These are phyloP conservation scores for Parnassius glacialis DNA, from an alignment of 2,888 invertebrate genomes.

Conservation along the genomic window DNA sequence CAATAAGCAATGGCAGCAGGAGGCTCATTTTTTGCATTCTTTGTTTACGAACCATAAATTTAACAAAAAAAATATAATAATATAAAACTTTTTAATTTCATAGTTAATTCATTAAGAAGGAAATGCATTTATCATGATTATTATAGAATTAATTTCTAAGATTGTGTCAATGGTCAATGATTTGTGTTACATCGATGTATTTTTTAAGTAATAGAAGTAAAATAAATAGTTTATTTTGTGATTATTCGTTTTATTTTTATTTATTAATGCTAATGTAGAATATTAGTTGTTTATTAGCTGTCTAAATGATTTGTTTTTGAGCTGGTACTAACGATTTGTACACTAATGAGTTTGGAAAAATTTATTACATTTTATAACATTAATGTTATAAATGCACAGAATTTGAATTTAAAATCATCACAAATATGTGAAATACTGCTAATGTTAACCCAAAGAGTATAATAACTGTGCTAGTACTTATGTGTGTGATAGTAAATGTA, in stretches of 20 bases:
- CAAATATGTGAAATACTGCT: no score
- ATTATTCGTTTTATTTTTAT: conserved; percentile 36
- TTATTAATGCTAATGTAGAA: no score
- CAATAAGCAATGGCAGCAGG: conserved; percentile 9
- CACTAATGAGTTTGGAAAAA: no score
- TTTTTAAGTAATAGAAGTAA: conserved; percentile 62
- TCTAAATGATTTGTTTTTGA: no score
- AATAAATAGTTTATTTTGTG: conserved; percentile 71
- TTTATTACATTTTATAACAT: no score
- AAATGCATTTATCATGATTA: conserved; percentile 67
- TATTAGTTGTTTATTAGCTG: no score
- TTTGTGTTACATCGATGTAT: conserved; percentile 73
- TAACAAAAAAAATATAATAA: conserved; percentile 11
- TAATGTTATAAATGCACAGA: no score
- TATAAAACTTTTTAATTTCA: conserved; percentile 14
- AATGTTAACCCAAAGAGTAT: no score
- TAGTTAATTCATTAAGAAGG: conserved; percentile 31
- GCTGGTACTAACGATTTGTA: no score
- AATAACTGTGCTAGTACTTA: no score
- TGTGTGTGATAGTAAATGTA: no score
- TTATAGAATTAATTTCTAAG: conserved; percentile 48
- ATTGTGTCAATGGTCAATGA: conserved; percentile 62
- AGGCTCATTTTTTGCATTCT: conserved; percentile 15
- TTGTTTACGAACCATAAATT: conserved; percentile 12
- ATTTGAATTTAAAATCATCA: no score